Conservation (phyloP, 1,140 invertebrate genomes). For the Hestina assimilis region DNA sequence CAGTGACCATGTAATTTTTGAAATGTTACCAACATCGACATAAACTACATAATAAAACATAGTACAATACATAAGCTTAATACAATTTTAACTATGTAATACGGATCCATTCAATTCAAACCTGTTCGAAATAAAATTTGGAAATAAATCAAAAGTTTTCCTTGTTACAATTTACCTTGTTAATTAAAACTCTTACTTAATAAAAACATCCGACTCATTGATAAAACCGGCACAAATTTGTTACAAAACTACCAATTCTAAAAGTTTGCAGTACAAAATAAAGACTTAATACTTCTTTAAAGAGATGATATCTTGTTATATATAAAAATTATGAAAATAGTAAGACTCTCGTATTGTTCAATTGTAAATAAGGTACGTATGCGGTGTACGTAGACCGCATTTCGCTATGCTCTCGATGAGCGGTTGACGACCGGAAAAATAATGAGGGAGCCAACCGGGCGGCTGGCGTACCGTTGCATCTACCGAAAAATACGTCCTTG, state of each 20-base stretch:
- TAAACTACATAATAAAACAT: not conserved
- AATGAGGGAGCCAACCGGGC: conserved; percentile 29
- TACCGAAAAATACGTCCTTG: not conserved
- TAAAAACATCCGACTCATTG: not conserved
- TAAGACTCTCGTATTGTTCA: no score
- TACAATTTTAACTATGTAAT: not conserved
- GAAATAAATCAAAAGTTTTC: no score
- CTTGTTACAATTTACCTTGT: not conserved
- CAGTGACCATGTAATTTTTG: no score
- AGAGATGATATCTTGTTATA: no score
- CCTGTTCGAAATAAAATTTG: not conserved
- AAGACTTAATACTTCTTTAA: no score
- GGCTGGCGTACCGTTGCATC: conserved; percentile 1
- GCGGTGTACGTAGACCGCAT: conserved; percentile 9
- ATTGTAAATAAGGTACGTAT: no score
- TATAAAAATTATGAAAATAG: no score
- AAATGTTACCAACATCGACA: no score
- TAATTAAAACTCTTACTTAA: not conserved
- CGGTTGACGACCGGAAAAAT: conserved; percentile 38
- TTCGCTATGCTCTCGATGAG: conserved; percentile 28
- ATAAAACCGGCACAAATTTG: not conserved
- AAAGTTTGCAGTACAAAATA: no score
- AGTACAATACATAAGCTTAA: not conserved
- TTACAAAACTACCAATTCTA: no score
- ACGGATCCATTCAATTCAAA: not conserved